Conservation (phyloP, 2,797 vertebrate genomes). For the Peromyscus eremicus region DNA sequence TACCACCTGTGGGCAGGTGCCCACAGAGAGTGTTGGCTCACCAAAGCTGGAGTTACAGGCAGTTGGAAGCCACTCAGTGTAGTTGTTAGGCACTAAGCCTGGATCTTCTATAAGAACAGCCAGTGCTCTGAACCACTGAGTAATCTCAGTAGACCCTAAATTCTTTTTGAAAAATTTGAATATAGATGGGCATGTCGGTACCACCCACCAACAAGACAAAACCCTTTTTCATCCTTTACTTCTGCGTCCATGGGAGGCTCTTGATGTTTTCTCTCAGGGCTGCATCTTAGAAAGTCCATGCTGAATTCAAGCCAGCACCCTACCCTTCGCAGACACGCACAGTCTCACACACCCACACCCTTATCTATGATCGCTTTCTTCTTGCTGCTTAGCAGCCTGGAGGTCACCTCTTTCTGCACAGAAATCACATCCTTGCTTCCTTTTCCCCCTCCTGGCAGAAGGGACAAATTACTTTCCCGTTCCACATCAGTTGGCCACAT, state of each 20-base stretch:
- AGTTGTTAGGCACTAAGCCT: no score
- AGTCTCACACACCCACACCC: neutral
- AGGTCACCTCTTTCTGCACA: neutral
- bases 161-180: neutral
- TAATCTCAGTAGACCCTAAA: neutral
- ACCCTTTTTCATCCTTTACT: neutral
- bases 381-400: neutral
- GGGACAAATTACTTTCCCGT: neutral
- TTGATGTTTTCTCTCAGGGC: neutral
- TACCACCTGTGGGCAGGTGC: neutral
- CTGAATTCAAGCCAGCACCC: neutral
- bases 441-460: neutral
- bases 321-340: neutral
- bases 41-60: neutral
- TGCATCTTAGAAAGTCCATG: neutral
- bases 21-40: neutral
- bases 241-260: neutral
- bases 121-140: neutral
- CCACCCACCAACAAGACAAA: neutral
- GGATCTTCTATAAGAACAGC: neutral
- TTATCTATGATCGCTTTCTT: slow-evolving; percentile 25
- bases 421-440: neutral
- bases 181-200: neutral
- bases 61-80: neutral
- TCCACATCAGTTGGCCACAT: neutral